These are phyloP conservation scores for Agonopterix subpropinquella DNA, from an alignment of 2,888 invertebrate species.

Conservation along the genomic window DNA sequence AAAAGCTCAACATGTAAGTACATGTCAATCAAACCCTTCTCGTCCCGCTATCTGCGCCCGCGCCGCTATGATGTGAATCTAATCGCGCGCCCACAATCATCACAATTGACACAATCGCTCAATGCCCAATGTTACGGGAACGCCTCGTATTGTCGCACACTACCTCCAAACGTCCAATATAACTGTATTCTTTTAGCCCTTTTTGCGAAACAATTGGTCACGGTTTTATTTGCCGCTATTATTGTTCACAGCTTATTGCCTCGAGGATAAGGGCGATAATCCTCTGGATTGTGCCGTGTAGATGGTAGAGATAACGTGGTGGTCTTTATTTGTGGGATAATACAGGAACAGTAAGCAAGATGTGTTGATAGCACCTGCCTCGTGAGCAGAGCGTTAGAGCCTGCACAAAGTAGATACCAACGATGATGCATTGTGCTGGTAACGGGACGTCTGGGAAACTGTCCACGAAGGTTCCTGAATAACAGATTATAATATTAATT, in stretches of 20 bases:
- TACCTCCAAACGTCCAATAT: neutral
- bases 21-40: slow-evolving; percentile 2
- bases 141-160: slow-evolving; percentile 8
- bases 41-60: slow-evolving; percentile 12
- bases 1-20: neutral
- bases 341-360: slow-evolving; percentile 14
- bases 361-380: slow-evolving; percentile 21
- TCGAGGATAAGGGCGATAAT: too few species aligned
- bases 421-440: too few species aligned
- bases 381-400: too few species aligned
- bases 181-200: slow-evolving; percentile 7
- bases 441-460: too few species aligned
- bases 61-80: slow-evolving; percentile 28
- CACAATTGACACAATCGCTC: slow-evolving; percentile 12
- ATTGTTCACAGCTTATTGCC: neutral
- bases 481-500: too few species aligned
- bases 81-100: slow-evolving; percentile 29
- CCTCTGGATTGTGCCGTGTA: too few species aligned
- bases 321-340: slow-evolving; percentile 15
- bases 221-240: too few species aligned
- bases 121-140: slow-evolving; percentile 5
- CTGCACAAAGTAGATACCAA: too few species aligned
- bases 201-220: too few species aligned
- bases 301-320: neutral
- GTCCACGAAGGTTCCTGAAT: too few species aligned